These are phyloP conservation scores for Carlito syrichta DNA, from an alignment of 2,113 vertebrate species.

Conservation along the genomic window DNA sequence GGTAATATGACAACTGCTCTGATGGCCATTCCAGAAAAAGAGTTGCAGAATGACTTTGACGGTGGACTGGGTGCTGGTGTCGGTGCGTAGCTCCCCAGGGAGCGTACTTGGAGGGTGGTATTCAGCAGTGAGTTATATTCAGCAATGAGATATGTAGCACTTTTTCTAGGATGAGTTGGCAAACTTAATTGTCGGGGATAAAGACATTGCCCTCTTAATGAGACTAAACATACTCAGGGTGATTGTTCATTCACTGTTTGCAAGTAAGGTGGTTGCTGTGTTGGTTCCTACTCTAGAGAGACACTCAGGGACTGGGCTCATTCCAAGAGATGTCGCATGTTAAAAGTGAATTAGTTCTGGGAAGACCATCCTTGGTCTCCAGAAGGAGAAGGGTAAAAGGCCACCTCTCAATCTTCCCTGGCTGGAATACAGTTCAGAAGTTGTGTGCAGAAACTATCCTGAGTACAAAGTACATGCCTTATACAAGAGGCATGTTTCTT, in stretches of 20 bases:
- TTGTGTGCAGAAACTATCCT: neutral
- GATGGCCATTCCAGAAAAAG: no score
- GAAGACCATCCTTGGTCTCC: neutral
- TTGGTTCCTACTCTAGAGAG: neutral
- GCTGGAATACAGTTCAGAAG: neutral
- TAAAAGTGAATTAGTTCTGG: neutral
- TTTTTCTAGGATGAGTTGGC: no score
- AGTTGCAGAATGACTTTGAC: no score
- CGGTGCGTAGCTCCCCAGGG: no score
- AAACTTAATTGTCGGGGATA: no score
- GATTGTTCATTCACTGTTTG: neutral
- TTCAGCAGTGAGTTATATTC: no score
- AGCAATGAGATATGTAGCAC: no score
- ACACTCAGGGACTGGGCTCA: no score
- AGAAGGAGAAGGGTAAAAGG: neutral
- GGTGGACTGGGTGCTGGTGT: no score
- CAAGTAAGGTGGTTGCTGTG: neutral
- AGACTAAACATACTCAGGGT: neutral
- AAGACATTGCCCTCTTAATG: neutral
- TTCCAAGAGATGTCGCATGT: neutral
- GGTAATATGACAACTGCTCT: no score
- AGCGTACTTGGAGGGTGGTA: no score
- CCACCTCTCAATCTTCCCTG: neutral
- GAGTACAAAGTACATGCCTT: neutral
- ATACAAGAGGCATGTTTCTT: neutral